Evolutionary conservation across 1,140 invertebrate genomes (phyloP).

Genomic region (Coenobita brevimanus): DNA sequence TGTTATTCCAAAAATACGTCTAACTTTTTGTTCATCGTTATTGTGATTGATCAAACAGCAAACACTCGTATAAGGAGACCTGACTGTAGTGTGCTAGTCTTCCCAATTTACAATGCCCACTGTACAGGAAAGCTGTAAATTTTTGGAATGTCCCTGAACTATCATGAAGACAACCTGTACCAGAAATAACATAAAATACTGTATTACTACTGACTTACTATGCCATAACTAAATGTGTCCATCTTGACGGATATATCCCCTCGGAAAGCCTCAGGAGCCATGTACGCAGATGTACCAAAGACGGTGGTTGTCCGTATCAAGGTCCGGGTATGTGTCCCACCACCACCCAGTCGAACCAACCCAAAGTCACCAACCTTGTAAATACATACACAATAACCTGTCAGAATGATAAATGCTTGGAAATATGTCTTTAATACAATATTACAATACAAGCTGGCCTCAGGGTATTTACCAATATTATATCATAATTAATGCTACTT

Average conservation of each 20-base stretch:
- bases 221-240: slow-evolving; percentile 85
- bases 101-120: too few relatives aligned
- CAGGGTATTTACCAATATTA: too few relatives aligned
- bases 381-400: slow-evolving; percentile 21
- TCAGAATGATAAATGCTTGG: not conserved
- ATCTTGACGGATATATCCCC: slow-evolving; percentile 83
- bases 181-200: not conserved
- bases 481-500: too few relatives aligned
- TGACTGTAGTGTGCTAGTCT: too few relatives aligned
- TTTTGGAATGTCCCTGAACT: too few relatives aligned
- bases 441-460: too few relatives aligned
- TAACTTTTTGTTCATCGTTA: too few relatives aligned
- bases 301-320: slow-evolving; percentile 75
- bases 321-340: slow-evolving; percentile 71
- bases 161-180: not conserved
- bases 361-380: slow-evolving; percentile 86
- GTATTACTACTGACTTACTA: slow-evolving; percentile 74
- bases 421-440: not conserved
- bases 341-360: slow-evolving; percentile 77
- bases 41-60: too few relatives aligned
- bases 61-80: too few relatives aligned
- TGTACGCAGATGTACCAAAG: slow-evolving; percentile 83
- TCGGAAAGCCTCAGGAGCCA: slow-evolving; percentile 83
- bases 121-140: too few relatives aligned
- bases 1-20: too few relatives aligned